These are phyloP conservation scores for Nemopilema nomurai DNA, from an alignment of 30 jellyfish, hydroid and myxozoan genomes.

Conservation along the genomic window DNA sequence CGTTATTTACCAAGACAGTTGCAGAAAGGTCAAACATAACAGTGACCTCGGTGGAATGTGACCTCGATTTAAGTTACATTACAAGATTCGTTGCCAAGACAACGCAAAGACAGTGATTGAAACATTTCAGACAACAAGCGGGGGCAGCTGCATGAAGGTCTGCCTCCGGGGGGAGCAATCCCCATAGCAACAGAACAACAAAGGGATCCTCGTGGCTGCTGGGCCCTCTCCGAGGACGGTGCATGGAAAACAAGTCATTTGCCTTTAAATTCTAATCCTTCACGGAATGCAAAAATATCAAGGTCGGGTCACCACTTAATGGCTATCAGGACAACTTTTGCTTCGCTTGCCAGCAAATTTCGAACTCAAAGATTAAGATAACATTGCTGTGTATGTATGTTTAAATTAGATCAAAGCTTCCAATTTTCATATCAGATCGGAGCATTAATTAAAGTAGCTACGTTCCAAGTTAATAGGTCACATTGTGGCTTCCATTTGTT, in stretches of 20 bases:
- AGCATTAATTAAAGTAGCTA: neutral
- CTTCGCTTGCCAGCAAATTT: neutral
- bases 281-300: too few species aligned
- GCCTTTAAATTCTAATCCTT: too few species aligned
- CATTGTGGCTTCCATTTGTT: neutral
- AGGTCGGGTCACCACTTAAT: neutral
- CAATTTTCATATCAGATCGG: neutral
- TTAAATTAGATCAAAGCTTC: neutral
- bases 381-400: neutral
- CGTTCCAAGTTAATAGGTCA: neutral
- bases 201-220: neutral
- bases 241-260: too few species aligned
- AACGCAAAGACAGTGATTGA: neutral
- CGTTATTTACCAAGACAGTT: neutral
- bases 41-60: neutral
- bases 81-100: neutral
- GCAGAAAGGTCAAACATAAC: neutral
- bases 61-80: neutral
- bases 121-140: neutral
- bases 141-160: neutral
- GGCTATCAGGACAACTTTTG: neutral
- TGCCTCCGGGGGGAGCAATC: neutral
- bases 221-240: too few species aligned
- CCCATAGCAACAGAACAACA: neutral
- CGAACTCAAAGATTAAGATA: neutral